Conservation (phyloP, 2,113 vertebrate species). For the Thymallus thymallus region DNA sequence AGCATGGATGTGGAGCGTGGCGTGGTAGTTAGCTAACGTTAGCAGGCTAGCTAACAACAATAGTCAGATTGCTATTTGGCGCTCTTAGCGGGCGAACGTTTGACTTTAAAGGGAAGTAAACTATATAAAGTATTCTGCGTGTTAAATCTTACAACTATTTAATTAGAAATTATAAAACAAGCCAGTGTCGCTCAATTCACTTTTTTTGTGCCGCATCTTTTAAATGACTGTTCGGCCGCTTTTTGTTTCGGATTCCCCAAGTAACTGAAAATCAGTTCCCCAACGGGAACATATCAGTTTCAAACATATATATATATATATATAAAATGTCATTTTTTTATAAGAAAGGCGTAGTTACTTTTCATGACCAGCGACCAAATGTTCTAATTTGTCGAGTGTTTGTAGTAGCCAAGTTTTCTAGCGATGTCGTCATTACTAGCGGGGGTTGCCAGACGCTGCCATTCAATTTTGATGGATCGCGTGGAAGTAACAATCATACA, state of each 20-base stretch:
- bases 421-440: neutral
- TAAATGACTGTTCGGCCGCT: slow-evolving; percentile 56
- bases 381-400: too few relatives aligned
- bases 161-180: neutral
- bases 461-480: too few relatives aligned
- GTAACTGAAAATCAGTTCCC: neutral
- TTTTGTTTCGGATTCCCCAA: neutral
- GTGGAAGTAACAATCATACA: too few relatives aligned
- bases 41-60: slow-evolving; percentile 75
- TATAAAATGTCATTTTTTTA: too few relatives aligned
- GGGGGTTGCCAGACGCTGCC: neutral
- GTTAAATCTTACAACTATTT: neutral
- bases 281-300: neutral
- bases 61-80: slow-evolving; percentile 65
- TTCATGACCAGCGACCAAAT: too few relatives aligned
- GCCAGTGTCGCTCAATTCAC: neutral
- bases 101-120: slow-evolving; percentile 44
- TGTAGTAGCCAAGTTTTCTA: neutral
- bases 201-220: neutral
- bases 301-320: too few relatives aligned
- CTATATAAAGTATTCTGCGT: slow-evolving; percentile 3
- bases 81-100: slow-evolving; percentile 68
- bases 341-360: too few relatives aligned
- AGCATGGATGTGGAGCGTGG: slow-evolving; percentile 74
- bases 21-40: slow-evolving; percentile 66